Conservation (phyloP, 2,888 invertebrate species). For the Synanthedon tipuliformis region DNA sequence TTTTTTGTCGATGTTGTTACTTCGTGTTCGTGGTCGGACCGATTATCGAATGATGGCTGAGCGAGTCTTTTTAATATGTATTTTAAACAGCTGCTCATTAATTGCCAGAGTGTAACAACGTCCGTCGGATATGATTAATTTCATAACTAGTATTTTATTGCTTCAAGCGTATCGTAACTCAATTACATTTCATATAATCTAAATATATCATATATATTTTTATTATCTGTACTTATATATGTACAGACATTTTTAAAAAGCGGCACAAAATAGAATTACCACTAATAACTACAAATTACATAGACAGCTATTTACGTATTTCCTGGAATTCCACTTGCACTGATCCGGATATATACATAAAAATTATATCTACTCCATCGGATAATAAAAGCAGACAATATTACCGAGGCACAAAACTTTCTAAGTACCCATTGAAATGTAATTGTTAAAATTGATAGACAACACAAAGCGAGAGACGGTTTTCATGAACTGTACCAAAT, state of each 20-base stretch:
- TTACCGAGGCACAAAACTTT: background rate
- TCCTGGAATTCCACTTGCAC: no score
- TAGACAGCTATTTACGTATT: no score
- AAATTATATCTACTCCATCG: background rate
- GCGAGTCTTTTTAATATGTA: slow-evolving; percentile 33
- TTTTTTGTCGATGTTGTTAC: slow-evolving; percentile 52
- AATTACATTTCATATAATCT: background rate
- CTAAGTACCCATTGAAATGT: background rate
- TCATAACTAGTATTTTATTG: slow-evolving; percentile 38
- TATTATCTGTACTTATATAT: no score
- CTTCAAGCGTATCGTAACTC: slow-evolving; percentile 2
- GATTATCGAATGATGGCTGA: slow-evolving; percentile 43
- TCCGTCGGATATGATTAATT: slow-evolving; percentile 44
- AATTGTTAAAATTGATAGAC: slow-evolving; percentile 20
- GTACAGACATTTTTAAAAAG: no score
- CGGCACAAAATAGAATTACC: no score
- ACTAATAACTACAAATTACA: no score
- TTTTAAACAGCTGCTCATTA: slow-evolving; percentile 44
- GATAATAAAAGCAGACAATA: background rate
- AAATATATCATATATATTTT: no score
- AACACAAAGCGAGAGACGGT: slow-evolving; percentile 23
- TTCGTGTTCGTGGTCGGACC: slow-evolving; percentile 33
- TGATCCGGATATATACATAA: background rate
- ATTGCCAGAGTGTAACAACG: slow-evolving; percentile 32
- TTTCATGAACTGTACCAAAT: slow-evolving; percentile 34